Evolutionary conservation across 2,113 vertebrate species (phyloP), one percentile per base, ranked within the genome.

Genomic region (Solea senegalensis): DNA sequence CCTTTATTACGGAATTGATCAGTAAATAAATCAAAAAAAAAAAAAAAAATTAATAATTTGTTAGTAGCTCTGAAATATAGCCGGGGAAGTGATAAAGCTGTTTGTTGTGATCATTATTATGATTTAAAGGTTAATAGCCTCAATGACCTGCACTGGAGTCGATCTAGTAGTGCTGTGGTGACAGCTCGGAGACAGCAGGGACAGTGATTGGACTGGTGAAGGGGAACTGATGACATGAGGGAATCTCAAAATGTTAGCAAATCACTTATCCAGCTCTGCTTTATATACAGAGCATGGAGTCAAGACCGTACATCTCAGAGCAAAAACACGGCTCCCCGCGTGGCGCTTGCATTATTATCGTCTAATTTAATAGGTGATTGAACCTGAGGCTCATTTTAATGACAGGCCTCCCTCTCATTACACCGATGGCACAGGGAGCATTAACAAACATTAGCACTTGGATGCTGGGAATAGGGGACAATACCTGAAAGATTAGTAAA

Each of bases 301-400:
- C 8, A 12, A 21, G 34, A 26, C 61, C 10, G 48, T 66, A 58
- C 28, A 51, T 67, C 68, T 51, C 78, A 11, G 21, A 54, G 73
- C 43, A 62, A 69, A 70, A 53, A 51, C 68, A 79, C 61, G 39
- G 52, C 54, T 60, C 61, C 73, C 70, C 28, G 8, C 11, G 14
- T 44, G 70, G 48, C 45, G 27, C 80, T 83, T 77, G 45, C 70
- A n/a, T 89, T 75, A 78, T 84, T 76, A 85, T 74, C 21, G 21
- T 21, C 74, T 78, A 87, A 84, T 89, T 90, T 82, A 82, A 82
- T 72, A 82, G 80, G 73, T 50, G 67, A 86, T 82, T 87, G 77
- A 85, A 77, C 71, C 77, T 10, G 67, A 46, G 61, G 67, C 78
- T 69, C 52, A 66, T 74, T 78, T 79, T 69, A 82, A 87, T 51